A percentile compares a stretch with the other conserved stretches of the same genome.
Evolutionary conservation across 1,140 invertebrate species (phyloP).

Genomic region (Lordiphosa clarofinis): DNA sequence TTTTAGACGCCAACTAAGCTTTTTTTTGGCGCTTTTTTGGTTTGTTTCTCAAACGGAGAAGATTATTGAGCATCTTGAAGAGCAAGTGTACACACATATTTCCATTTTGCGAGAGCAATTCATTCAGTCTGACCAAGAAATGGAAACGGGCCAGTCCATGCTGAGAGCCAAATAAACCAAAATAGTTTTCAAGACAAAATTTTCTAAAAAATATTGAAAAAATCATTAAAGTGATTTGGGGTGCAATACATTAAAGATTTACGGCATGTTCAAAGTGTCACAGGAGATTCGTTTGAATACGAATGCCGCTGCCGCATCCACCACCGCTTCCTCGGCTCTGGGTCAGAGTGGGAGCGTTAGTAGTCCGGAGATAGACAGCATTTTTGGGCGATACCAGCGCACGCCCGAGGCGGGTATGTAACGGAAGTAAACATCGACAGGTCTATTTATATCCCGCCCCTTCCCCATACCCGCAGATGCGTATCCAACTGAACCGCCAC

Average conservation of each 20-base stretch:
- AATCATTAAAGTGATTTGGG: slow-evolving; percentile 20
- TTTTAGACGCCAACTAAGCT: slow-evolving; percentile 19
- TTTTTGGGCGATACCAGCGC: slow-evolving; percentile 77
- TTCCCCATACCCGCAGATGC: slow-evolving; percentile 41
- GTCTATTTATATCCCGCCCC: slow-evolving; percentile 47
- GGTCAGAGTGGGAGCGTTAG: slow-evolving; percentile 15
- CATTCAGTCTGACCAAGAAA: slow-evolving; percentile 52
- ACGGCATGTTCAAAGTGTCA: slow-evolving; percentile 73
- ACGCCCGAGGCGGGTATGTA: slow-evolving; percentile 76
- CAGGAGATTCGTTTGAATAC: slow-evolving; percentile 76
- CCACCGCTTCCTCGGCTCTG: slow-evolving; percentile 13
- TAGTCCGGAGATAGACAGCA: slow-evolving; percentile 54
- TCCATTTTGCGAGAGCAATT: slow-evolving; percentile 14
- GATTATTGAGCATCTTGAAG: slow-evolving; percentile 42
- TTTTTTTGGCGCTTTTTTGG: not conserved
- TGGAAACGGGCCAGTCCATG: slow-evolving; percentile 27
- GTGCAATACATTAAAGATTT: slow-evolving; percentile 14
- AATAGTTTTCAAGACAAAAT: slow-evolving; percentile 15
- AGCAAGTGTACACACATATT: slow-evolving; percentile 1
- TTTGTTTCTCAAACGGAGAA: slow-evolving; percentile 3
- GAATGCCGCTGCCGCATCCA: slow-evolving; percentile 16
- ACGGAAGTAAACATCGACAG: slow-evolving; percentile 46
- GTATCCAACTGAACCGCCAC: slow-evolving; percentile 61
- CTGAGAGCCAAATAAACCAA: slow-evolving; percentile 21
- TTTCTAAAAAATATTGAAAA: slow-evolving; percentile 29